Base-by-base conservation (phyloP, 2,797 vertebrate genomes). In the Mycteria americana region DNA sequence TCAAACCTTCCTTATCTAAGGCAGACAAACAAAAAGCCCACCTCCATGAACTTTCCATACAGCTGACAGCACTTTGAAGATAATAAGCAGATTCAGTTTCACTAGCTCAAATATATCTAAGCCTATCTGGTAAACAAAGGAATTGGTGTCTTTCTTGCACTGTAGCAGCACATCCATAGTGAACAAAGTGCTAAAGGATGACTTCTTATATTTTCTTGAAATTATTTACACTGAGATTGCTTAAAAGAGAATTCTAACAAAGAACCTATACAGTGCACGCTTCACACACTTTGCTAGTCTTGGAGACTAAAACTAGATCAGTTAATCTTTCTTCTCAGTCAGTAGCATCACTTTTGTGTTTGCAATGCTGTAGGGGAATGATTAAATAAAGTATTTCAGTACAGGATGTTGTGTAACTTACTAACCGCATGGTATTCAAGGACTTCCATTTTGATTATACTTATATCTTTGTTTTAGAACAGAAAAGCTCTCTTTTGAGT, bases 381-480 rank as follows among this genome's bases (percentile, higher is more conserved):
- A 93, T 48, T 88, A 93, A 84, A 84, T 1, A 1, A 60, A 67
- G 27, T 73, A 67, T 37, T 94, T 94, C 2, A 2, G 57, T 48
- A 85, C 13, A 35, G 43, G 51, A 35, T 24, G 23, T 10, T 50
- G 30, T 11, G 3, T 25, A 62, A 80, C 37, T 68, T 62, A 65
- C 16, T 57, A 88, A 74, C 17, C 0, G 0, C 22, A 7, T 1
- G 13, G 51, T 28, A 56, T 78, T 69, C 54, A 51, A 63, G 43
- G 11, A 91, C 5, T 37, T 73, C 33, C 23, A 13, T 33, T 94
- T 76, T 65, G 31, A 63, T 65, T 69, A 65, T 2, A 45, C n/a
- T 45, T 23, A 1, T 48, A 39, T 83, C 59, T 91, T 72, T 59
- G 64, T 51, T 88, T 70, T 67, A 78, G 39, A 90, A 69, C 27